These are phyloP conservation scores for Pangasianodon hypophthalmus DNA, from an alignment of 2,113 vertebrate species.

Conservation along the genomic window DNA sequence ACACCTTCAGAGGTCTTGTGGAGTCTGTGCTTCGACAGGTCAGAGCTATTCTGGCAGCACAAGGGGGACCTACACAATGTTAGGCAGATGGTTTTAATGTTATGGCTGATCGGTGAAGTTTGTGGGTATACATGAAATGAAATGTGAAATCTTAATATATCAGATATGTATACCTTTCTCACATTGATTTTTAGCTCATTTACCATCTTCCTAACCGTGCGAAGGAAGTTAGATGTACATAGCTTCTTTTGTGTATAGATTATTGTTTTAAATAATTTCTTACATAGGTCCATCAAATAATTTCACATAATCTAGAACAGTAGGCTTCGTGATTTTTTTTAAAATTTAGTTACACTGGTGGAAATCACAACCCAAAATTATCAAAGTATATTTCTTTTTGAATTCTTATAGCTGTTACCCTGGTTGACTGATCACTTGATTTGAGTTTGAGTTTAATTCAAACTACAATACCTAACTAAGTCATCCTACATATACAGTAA, in stretches of 20 bases:
- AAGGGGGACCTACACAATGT: too few species aligned
- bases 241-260: background rate
- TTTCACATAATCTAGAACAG: background rate
- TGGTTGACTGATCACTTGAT: background rate
- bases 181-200: background rate
- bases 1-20: too few species aligned
- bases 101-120: background rate
- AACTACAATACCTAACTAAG: background rate
- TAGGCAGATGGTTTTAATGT: too few species aligned
- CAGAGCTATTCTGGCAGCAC: too few species aligned
- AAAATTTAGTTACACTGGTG: background rate
- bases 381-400: background rate
- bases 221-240: background rate
- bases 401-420: background rate
- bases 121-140: background rate
- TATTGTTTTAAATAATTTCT: background rate
- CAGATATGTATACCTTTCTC: background rate
- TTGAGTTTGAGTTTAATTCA: background rate
- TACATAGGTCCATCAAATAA: background rate
- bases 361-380: background rate
- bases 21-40: too few species aligned
- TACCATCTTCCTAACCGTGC: background rate
- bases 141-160: background rate
- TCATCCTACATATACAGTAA: background rate
- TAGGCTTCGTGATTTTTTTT: too few species aligned